Percentiles rank a stretch among this genome's conserved stretches.
These are phyloP conservation scores for Augiades crinisus DNA, from an alignment of 2,888 invertebrate species.

Conservation along the genomic window DNA sequence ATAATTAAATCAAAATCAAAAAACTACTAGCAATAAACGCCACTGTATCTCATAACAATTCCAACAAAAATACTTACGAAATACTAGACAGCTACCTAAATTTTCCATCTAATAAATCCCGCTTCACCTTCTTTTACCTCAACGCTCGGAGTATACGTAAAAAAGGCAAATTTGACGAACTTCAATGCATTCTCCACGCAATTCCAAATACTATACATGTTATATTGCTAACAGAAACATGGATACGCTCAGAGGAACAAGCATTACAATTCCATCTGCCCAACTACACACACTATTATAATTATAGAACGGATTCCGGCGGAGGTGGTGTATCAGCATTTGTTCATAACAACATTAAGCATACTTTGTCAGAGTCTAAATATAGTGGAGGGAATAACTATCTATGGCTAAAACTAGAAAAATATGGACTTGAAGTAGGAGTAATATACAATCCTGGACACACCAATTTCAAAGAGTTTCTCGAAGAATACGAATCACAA, in stretches of 20 bases:
- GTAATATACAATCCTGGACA: conserved; percentile 21
- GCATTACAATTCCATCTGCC: background rate
- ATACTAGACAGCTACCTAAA: conserved; percentile 2
- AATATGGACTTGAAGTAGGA: conserved; percentile 15
- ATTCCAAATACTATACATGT: too few species aligned
- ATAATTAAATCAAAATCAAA: conserved; percentile 4
- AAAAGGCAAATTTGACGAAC: conserved; percentile 21
- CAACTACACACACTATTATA: too few species aligned
- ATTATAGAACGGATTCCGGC: too few species aligned
- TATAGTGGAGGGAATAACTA: conserved; percentile 22
- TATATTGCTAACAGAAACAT: conserved; percentile 18
- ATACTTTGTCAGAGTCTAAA: conserved; percentile 12
- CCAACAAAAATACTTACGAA: conserved; percentile 1
- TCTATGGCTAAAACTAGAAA: conserved; percentile 22
- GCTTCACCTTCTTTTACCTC: conserved; percentile 17
- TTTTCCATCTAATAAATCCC: conserved; percentile 3
- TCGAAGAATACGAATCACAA: conserved; percentile 18
- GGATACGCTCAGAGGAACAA: background rate
- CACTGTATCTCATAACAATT: background rate
- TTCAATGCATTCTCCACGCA: too few species aligned
- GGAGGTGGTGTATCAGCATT: conserved; percentile 26
- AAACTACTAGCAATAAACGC: conserved; percentile 10
- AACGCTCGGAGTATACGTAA: conserved; percentile 23
- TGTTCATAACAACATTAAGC: conserved; percentile 20
- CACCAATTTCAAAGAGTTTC: conserved; percentile 23